phyloP scores from a whole-genome alignment of 2,113 vertebrate genomes.

The Lepisosteus osseus region DNA sequence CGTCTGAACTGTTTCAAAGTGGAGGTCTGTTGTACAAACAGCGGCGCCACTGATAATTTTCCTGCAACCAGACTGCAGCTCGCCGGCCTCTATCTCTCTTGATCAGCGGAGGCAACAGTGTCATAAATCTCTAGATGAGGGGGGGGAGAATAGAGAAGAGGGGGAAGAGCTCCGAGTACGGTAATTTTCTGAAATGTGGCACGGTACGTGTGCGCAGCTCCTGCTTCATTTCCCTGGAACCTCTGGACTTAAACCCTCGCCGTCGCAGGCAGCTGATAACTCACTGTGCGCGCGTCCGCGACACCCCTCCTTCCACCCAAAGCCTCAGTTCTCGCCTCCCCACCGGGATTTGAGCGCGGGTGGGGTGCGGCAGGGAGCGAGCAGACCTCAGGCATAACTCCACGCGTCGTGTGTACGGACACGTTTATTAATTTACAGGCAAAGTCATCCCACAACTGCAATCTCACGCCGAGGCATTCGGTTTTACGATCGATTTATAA shows the following conservation, averaged over 20 bases:
- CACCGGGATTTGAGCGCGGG: background rate
- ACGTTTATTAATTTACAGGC: slow-evolving; percentile 1
- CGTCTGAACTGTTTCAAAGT: slow-evolving; percentile 74
- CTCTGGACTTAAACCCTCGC: too few species aligned
- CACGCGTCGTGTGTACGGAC: background rate
- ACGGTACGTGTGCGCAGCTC: background rate
- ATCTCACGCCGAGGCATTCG: background rate
- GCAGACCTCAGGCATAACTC: background rate
- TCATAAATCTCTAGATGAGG: background rate
- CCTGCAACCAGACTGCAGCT: slow-evolving; percentile 72
- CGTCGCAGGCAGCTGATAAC: too few species aligned
- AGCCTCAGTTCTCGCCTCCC: background rate
- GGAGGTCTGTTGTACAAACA: slow-evolving; percentile 74
- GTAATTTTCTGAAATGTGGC: background rate
- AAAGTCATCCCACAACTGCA: background rate
- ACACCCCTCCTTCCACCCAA: background rate
- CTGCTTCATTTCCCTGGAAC: background rate
- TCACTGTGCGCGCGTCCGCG: background rate
- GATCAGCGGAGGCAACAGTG: background rate
- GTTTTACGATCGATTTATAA: background rate
- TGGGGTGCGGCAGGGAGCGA: background rate
- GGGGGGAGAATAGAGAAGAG: background rate
- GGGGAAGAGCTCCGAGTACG: background rate
- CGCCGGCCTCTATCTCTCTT: slow-evolving; percentile 37
- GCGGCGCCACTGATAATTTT: slow-evolving; percentile 77